phyloP scores from a whole-genome alignment of 2,797 vertebrate species.

The Halcyon leucocephala region DNA sequence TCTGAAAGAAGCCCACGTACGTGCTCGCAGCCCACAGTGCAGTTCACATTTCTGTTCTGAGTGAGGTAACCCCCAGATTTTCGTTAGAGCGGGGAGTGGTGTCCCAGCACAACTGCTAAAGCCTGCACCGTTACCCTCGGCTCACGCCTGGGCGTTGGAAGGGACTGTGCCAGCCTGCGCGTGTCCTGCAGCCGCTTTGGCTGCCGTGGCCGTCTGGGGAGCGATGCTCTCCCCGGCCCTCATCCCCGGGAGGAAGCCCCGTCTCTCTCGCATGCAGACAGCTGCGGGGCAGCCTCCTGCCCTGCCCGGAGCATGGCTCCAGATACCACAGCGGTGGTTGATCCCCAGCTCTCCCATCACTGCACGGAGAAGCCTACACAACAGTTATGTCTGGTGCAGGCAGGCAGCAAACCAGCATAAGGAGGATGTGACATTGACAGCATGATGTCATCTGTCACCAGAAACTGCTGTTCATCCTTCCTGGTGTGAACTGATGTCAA shows the following conservation, averaged over 20 bases:
- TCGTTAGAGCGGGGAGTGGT: not conserved
- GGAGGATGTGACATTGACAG: rapidly evolving
- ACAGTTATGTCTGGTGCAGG: rapidly evolving
- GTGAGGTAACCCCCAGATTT: conserved; percentile 43
- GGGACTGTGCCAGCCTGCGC: not conserved
- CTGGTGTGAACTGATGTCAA: rapidly evolving
- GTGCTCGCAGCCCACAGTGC: conserved; percentile 27
- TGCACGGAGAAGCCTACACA: not conserved
- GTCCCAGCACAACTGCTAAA: conserved; percentile 27
- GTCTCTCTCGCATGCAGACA: not conserved
- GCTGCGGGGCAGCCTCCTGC: not conserved
- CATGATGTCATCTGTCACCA: rapidly evolving
- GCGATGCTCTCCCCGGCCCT: not conserved
- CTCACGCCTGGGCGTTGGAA: not conserved
- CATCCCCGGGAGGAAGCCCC: not conserved
- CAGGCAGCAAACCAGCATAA: not conserved
- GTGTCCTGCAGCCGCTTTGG: not conserved
- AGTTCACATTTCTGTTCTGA: conserved; percentile 50
- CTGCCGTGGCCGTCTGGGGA: not conserved
- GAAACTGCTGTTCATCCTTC: not conserved
- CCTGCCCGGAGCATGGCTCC: not conserved
- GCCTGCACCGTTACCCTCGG: not conserved
- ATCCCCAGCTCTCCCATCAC: not conserved
- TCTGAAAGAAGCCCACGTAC: conserved; percentile 51
- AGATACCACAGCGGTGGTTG: rapidly evolving